These are phyloP conservation scores for Bombus impatiens DNA, from an alignment of 1,140 invertebrate genomes.

Conservation along the genomic window DNA sequence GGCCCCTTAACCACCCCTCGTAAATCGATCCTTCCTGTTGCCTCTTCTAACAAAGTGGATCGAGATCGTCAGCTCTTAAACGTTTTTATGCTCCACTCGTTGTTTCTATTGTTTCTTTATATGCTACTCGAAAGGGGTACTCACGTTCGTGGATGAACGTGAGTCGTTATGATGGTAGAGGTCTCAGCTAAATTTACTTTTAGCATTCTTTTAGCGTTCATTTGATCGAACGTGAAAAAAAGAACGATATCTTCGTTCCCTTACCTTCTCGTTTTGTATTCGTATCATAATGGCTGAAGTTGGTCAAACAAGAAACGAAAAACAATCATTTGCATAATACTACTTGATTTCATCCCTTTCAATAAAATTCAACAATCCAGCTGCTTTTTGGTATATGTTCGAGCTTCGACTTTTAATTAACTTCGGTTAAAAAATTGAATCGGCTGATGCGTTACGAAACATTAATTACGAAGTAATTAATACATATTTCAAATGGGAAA, in stretches of 20 bases:
- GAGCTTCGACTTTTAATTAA: neutral
- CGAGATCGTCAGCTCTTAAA: slow-evolving; percentile 2
- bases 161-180: neutral
- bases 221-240: neutral
- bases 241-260: neutral
- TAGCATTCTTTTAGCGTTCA: neutral
- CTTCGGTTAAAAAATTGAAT: neutral
- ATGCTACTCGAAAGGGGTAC: neutral
- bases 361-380: neutral
- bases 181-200: neutral
- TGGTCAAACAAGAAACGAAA: neutral
- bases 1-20: slow-evolving; percentile 5
- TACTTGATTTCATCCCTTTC: neutral
- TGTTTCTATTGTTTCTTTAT: neutral
- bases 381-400: neutral
- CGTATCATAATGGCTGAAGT: neutral
- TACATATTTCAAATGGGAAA: neutral
- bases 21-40: neutral
- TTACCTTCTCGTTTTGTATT: neutral
- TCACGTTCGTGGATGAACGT: neutral
- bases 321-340: neutral
- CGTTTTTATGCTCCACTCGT: neutral
- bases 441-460: no score
- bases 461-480: no score
- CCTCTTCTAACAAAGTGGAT: neutral